phyloP scores from a whole-genome alignment of 2,113 vertebrate genomes.

The Megaceryle maxima region DNA sequence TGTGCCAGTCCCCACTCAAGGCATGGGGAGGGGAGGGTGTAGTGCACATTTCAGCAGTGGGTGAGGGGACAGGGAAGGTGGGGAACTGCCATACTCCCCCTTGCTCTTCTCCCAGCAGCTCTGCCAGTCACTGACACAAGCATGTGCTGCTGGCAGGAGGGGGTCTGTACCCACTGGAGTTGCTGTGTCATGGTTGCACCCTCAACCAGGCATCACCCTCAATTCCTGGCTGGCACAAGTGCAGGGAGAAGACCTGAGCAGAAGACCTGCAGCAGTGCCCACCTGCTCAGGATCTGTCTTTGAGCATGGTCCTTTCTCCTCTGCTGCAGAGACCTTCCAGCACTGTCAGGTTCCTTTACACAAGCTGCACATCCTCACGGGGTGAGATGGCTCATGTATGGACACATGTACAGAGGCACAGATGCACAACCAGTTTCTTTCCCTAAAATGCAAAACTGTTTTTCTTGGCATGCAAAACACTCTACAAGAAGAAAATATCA shows the following conservation, averaged over 20 bases:
- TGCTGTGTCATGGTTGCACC: neutral
- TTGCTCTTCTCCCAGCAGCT: neutral
- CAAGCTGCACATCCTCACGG: neutral
- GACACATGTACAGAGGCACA: neutral
- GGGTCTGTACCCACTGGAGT: neutral
- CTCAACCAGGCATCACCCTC: neutral
- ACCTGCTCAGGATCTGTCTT: neutral
- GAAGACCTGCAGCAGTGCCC: neutral
- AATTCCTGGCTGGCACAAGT: neutral
- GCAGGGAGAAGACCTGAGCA: neutral
- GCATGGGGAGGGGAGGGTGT: rapidly evolving
- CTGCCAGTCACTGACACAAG: neutral
- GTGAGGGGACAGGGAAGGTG: neutral
- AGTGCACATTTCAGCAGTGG: neutral
- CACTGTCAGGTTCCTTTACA: neutral
- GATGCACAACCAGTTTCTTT: neutral
- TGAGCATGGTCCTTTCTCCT: neutral
- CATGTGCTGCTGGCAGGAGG: neutral
- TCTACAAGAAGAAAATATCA: neutral
- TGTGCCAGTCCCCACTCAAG: neutral
- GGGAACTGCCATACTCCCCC: neutral
- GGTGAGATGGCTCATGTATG: neutral
- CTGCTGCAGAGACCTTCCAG: neutral
- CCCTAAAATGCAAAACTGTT: neutral
- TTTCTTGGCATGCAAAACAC: neutral